phyloP scores from a whole-genome alignment of 1,140 invertebrate species.

The Belonocnema kinseyi region DNA sequence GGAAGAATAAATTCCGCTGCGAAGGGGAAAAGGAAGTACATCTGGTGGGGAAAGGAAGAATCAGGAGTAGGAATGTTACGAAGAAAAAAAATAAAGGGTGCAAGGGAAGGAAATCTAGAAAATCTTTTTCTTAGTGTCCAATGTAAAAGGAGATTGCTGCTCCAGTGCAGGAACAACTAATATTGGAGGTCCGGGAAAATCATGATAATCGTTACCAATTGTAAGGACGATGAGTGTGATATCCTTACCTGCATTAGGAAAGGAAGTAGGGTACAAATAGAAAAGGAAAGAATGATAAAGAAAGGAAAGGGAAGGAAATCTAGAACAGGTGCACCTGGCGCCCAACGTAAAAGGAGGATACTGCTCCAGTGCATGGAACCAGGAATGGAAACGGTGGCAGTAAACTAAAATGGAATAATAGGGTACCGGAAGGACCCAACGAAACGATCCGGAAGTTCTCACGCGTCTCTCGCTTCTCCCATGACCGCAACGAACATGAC shows the following conservation, averaged over 20 bases:
- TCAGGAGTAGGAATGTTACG: conserved; percentile 33
- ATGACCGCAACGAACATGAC: conserved; percentile 74
- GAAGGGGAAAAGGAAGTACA: conserved; percentile 40
- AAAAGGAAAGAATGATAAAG: conserved; percentile 1
- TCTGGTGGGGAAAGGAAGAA: conserved; percentile 36
- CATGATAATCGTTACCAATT: no score
- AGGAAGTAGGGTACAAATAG: not conserved
- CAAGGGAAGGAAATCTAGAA: conserved; percentile 5
- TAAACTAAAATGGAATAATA: conserved; percentile 75
- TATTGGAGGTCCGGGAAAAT: no score
- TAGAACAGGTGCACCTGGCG: not conserved
- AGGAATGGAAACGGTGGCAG: conserved; percentile 64
- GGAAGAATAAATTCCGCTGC: conserved; percentile 44
- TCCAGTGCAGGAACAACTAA: conserved; percentile 20
- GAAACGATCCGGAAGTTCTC: conserved; percentile 75
- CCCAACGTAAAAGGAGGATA: conserved; percentile 28
- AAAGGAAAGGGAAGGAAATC: not conserved
- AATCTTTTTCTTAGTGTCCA: not conserved
- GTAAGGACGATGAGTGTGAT: no score
- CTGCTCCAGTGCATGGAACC: conserved; percentile 37
- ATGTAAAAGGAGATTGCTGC: conserved; percentile 31
- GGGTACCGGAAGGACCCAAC: conserved; percentile 71
- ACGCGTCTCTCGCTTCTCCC: conserved; percentile 75
- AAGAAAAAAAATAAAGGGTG: conserved; percentile 25
- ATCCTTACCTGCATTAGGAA: not conserved